Conservation (phyloP, 2,888 invertebrate genomes). For the Trilocha varians region DNA sequence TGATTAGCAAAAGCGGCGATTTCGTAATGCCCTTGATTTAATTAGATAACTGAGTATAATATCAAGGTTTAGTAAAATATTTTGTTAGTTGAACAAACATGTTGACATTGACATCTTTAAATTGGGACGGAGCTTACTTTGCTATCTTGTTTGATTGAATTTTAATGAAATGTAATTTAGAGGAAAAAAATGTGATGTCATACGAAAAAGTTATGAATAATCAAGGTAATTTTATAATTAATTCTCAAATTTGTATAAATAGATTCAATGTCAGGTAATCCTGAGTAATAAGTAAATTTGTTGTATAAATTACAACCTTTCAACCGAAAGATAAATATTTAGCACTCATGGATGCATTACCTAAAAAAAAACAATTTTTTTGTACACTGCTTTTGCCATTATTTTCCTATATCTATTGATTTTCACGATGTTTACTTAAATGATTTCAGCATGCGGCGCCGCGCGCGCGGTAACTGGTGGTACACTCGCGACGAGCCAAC, state of each 20-base stretch:
- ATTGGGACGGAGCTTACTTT: neutral
- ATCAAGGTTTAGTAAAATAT: neutral
- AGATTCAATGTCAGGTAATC: too few species aligned
- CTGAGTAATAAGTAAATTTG: too few species aligned
- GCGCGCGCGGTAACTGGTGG: slow-evolving; percentile 93
- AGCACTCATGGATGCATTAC: neutral
- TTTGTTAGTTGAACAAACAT: neutral
- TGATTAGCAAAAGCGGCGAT: neutral
- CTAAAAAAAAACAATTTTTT: slow-evolving; percentile 1
- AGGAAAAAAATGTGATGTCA: too few species aligned
- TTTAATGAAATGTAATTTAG: too few species aligned
- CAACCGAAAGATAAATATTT: too few species aligned
- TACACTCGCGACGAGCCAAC: slow-evolving; percentile 86
- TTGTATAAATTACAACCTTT: too few species aligned
- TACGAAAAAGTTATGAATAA: too few species aligned
- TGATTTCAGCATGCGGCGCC: slow-evolving; percentile 52
- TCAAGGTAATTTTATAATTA: too few species aligned
- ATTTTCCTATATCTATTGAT: slow-evolving; percentile 5
- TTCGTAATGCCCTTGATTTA: neutral
- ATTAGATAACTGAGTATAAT: neutral
- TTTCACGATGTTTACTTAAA: too few species aligned
- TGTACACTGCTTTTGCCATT: neutral
- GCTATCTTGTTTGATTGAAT: too few species aligned
- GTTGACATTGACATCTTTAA: neutral
- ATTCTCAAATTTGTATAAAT: too few species aligned